These are phyloP conservation scores for Motacilla tschutschensis DNA, from an alignment of 2,113 vertebrate genomes.

Conservation along the genomic window DNA sequence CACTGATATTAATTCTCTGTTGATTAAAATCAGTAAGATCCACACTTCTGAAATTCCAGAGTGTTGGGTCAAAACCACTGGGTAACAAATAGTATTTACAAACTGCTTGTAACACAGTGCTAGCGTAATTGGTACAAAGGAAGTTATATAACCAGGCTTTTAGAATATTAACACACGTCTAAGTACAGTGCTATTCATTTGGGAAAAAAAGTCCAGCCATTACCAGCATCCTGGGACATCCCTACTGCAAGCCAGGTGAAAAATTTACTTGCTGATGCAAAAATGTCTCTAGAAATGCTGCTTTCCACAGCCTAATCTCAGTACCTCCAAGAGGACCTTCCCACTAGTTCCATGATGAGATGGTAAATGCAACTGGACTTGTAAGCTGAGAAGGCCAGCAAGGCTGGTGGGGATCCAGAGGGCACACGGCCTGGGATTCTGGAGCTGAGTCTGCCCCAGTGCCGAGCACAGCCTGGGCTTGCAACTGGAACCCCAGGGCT, in stretches of 20 bases:
- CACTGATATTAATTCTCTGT: not conserved
- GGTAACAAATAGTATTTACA: not conserved
- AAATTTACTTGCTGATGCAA: not conserved
- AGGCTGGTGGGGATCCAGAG: accelerated
- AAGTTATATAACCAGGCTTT: not conserved
- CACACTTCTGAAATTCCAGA: not conserved
- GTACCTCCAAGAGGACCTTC: not conserved
- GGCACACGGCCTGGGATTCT: too few species aligned
- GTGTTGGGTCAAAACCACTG: not conserved
- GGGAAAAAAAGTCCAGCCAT: not conserved
- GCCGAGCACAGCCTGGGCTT: not conserved
- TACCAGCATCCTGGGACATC: not conserved
- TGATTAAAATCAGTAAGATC: not conserved
- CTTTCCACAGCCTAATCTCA: not conserved
- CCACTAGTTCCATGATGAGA: accelerated
- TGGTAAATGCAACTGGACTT: accelerated
- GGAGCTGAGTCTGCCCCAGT: accelerated
- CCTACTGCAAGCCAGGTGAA: not conserved
- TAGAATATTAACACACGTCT: not conserved
- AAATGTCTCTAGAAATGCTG: not conserved
- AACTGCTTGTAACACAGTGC: not conserved
- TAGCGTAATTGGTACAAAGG: not conserved
- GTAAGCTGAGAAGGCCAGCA: not conserved
- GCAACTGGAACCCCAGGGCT: accelerated
- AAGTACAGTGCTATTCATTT: not conserved